Conservation (phyloP, 1,140 invertebrate species). For the Nasonia vitripennis region DNA sequence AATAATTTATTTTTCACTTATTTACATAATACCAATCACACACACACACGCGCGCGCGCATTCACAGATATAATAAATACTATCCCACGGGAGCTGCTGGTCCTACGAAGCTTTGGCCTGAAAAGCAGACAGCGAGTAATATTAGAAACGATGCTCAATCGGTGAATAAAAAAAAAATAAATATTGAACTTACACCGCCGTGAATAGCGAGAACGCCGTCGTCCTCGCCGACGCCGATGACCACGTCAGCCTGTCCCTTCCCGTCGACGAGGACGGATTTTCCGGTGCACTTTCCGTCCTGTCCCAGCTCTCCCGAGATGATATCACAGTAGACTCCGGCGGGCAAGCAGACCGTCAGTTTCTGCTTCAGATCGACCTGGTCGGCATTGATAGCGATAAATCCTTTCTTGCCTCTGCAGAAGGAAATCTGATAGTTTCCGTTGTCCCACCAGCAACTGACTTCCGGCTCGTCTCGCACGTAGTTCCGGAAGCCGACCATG, state of each 20-base stretch:
- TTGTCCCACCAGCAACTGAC: conserved; percentile 84
- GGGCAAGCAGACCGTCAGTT: conserved; percentile 82
- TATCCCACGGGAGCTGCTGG: background rate
- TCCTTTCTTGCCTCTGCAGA: conserved; percentile 81
- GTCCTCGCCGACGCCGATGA: conserved; percentile 72
- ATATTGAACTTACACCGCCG: conserved; percentile 53
- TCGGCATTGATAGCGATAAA: conserved; percentile 87
- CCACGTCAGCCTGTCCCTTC: conserved; percentile 75
- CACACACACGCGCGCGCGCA: no score
- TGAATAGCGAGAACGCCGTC: conserved; percentile 83
- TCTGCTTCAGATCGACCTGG: conserved; percentile 75
- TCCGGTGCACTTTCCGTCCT: conserved; percentile 77
- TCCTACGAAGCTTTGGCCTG: conserved; percentile 22
- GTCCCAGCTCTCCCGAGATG: conserved; percentile 77
- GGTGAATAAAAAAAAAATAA: no score
- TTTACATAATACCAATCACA: background rate
- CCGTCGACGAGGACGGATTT: conserved; percentile 75
- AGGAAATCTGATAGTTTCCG: conserved; percentile 84
- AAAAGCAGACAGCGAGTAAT: background rate
- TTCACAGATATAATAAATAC: no score
- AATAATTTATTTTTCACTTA: background rate
- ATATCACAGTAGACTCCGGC: conserved; percentile 91
- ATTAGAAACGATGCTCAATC: background rate
- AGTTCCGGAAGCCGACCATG: conserved; percentile 87
- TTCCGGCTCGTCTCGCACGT: conserved; percentile 74